Base-by-base conservation (phyloP, 35 echinoderm and acorn worm species). In the Diadema setosum region DNA sequence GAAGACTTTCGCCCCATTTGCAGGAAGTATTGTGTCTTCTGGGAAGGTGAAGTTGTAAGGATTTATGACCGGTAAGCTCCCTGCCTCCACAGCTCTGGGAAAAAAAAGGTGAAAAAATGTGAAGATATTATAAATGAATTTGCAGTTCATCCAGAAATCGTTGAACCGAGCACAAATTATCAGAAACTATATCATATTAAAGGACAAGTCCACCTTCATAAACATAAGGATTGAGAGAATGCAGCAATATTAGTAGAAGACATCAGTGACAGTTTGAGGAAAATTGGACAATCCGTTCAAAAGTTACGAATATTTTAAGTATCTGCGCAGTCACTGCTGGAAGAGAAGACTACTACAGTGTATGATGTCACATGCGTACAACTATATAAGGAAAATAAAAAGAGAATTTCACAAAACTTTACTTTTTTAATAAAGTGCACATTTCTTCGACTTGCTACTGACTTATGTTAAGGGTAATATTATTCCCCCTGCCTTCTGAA, bases 1-100 rank as follows among this genome's bases (percentile, higher is more conserved):
- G 3, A 90, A 63, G 18, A 42, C 44, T 16, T 26, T 42, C 14
- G 70, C 39, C 17, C 46, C 61, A 25, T 56, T 49, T n/a, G 17
- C 36, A 9, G 42, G 74, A 34, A 85, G 5, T 45, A 65, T 46
- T 2, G 70, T 89, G 21, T 86, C 61, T 0, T 75, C 48, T 26
- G 94, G 94, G 30, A 95, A 95, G 39, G 57, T 84, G 6, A 84
- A 65, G 39, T 95, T 95, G 81, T 92, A 91, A 8, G 94, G 94
- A 39, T 95, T 95, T 29, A 91, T 69, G 35, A 95, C 58, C n/a
- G 94, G 94, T 16, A 92, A 40, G 18, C 88, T 90, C 50, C 83
- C 88, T 15, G 27, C 12, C 34, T 91, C 83, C 16, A 91, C 33
- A 0, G 84, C 89, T 82, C 93, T 95, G 83, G 30, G 46, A 33